These are phyloP conservation scores for Asteroscopus sphinx DNA, from an alignment of 2,888 invertebrate genomes.

Conservation along the genomic window DNA sequence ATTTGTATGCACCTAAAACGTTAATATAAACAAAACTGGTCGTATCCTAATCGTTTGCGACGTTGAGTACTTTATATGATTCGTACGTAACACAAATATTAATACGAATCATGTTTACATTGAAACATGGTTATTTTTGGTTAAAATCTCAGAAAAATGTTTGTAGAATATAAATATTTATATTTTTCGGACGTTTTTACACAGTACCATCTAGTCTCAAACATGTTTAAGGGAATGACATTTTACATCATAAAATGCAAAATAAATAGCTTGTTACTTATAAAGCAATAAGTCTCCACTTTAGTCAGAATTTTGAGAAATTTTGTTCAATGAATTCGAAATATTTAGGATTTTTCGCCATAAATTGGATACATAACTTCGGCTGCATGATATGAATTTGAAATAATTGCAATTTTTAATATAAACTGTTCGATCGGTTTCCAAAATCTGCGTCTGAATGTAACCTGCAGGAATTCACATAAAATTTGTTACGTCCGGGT, in stretches of 20 bases:
- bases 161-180: no score
- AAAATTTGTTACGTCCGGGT: no score
- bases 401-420: conserved; percentile 11
- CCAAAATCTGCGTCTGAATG: not conserved
- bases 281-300: conserved; percentile 9
- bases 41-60: conserved; percentile 50
- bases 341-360: conserved; percentile 6
- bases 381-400: conserved; percentile 23
- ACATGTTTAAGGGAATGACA: not conserved
- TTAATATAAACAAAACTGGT: conserved; percentile 41
- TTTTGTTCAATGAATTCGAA: conserved; percentile 26
- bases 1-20: conserved; percentile 55
- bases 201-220: no score
- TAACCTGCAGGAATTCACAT: no score
- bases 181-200: no score
- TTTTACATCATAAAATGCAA: conserved; percentile 33
- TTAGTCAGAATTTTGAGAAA: conserved; percentile 22
- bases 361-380: conserved; percentile 21
- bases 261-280: conserved; percentile 27
- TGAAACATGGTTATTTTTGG: not conserved
- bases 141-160: no score
- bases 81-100: conserved; percentile 52
- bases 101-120: conserved; percentile 27
- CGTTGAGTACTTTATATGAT: conserved; percentile 59
- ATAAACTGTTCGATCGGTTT: not conserved